Evolutionary conservation across 2,888 invertebrate genomes (phyloP).

Genomic region (Epinotia nisella): DNA sequence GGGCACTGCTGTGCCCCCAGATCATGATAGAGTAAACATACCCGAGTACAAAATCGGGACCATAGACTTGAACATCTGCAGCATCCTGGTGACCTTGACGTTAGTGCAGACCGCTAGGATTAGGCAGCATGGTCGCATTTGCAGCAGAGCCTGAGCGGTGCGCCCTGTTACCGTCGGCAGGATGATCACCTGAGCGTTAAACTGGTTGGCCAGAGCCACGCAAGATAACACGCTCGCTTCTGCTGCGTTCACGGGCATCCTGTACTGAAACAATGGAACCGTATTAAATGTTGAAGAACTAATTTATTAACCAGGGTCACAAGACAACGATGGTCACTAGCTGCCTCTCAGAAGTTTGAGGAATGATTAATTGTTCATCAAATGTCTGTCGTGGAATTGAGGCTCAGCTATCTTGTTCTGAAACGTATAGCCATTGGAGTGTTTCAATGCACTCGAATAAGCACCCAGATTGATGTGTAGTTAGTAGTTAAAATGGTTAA

Average conservation of each 20-base stretch:
- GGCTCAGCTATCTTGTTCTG: no score
- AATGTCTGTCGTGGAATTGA: not conserved
- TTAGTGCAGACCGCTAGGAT: conserved; percentile 87
- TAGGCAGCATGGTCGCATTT: conserved; percentile 86
- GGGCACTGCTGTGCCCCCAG: no score
- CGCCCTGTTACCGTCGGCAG: conserved; percentile 86
- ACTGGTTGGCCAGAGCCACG: conserved; percentile 59
- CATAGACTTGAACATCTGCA: conserved; percentile 86
- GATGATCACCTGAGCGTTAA: conserved; percentile 81
- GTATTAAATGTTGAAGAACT: not conserved
- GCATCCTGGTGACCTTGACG: conserved; percentile 81
- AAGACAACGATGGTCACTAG: not conserved
- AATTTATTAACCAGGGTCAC: not conserved
- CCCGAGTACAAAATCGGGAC: conserved; percentile 82
- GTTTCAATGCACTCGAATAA: no score
- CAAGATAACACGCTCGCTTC: conserved; percentile 66
- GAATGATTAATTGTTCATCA: not conserved
- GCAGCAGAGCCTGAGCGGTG: conserved; percentile 85
- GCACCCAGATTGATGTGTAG: no score
- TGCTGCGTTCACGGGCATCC: conserved; percentile 69
- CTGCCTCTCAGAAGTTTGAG: not conserved
- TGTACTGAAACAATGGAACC: conserved; percentile 53
- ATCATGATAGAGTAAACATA: no score
- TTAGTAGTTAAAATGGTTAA: no score
- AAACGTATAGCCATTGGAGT: no score